Conservation (phyloP, 2,113 vertebrate species). For the Choloepus hoffmanni region DNA sequence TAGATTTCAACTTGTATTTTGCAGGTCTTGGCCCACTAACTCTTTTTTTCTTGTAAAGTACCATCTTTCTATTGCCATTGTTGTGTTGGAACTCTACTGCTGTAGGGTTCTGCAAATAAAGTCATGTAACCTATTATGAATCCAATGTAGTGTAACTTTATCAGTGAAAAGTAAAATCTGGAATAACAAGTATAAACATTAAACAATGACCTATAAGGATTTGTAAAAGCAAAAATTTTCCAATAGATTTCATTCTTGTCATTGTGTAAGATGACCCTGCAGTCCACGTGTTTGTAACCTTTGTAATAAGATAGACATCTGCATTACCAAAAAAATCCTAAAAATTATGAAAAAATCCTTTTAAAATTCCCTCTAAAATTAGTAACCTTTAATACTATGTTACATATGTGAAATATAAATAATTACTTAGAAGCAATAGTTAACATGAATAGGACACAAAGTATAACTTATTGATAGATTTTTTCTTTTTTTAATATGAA, state of each 20-base stretch:
- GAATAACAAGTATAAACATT: slow-evolving; percentile 86
- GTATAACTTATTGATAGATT: too few species aligned
- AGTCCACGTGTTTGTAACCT: slow-evolving; percentile 91
- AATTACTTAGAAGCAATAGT: too few species aligned
- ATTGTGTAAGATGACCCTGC: slow-evolving; percentile 90
- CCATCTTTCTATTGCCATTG: too few species aligned
- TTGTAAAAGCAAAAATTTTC: slow-evolving; percentile 88
- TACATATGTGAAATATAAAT: too few species aligned
- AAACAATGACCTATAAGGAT: slow-evolving; percentile 88
- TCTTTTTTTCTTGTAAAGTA: too few species aligned
- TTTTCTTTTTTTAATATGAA: too few species aligned
- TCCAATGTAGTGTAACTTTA: slow-evolving; percentile 89
- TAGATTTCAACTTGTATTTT: too few species aligned
- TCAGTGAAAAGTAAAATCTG: slow-evolving; percentile 86
- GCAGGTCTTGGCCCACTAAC: too few species aligned
- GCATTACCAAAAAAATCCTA: slow-evolving; percentile 87
- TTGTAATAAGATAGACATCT: slow-evolving; percentile 92
- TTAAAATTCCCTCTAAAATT: too few species aligned
- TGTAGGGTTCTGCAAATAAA: slow-evolving; percentile 87
- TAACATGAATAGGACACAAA: too few species aligned
- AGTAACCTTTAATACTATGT: too few species aligned
- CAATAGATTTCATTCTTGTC: slow-evolving; percentile 89
- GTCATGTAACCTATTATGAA: slow-evolving; percentile 85
- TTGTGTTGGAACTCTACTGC: slow-evolving; percentile 65
- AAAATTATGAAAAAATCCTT: too few species aligned